phyloP scores from a whole-genome alignment of 2,113 vertebrate species.

The Sinocyclocheilus maitianheensis region DNA sequence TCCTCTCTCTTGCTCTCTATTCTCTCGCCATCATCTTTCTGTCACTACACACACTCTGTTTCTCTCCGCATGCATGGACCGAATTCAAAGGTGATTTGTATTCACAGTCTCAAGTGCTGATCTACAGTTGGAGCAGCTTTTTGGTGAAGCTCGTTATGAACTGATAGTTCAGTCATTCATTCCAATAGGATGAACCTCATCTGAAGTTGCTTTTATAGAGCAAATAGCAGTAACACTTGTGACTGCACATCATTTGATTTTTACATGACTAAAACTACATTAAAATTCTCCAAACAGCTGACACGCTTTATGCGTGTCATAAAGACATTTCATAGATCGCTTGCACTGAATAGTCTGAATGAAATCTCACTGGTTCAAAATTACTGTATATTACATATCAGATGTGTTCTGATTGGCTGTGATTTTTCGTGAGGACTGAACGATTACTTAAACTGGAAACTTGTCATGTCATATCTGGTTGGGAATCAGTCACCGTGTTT shows the following conservation, averaged over 20 bases:
- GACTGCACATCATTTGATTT: background rate
- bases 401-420: background rate
- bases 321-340: background rate
- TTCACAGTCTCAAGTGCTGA: background rate
- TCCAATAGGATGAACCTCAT: background rate
- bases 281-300: background rate
- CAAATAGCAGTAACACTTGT: background rate
- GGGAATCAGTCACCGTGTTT: too few species aligned
- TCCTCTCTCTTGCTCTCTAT: conserved; percentile 4
- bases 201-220: background rate
- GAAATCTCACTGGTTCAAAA: background rate
- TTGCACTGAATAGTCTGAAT: background rate
- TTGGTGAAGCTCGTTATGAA: background rate
- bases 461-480: background rate
- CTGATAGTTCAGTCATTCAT: background rate
- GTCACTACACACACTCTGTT: conserved; percentile 2
- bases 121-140: background rate
- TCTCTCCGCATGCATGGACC: conserved; percentile 1
- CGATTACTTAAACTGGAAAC: background rate
- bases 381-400: background rate
- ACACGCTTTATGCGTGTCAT: background rate
- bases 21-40: conserved; percentile 24
- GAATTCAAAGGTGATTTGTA: conserved; percentile 28
- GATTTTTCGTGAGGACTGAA: background rate
- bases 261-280: background rate